Conservation (phyloP, 2,797 vertebrate species). For the Protosalanx chinensis region DNA sequence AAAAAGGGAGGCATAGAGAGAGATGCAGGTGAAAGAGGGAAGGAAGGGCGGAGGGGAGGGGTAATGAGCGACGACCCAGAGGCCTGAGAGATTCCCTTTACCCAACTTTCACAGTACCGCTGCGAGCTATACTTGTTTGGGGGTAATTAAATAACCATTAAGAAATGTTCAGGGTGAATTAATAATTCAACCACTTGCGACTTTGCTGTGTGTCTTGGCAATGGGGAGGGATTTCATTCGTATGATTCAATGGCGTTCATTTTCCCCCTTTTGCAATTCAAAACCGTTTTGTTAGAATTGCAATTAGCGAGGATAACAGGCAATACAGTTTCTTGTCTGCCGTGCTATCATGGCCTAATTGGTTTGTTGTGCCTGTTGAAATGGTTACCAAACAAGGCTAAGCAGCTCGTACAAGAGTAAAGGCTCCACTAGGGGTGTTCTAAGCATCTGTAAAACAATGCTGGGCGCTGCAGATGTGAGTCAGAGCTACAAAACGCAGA, state of each 20-base stretch:
- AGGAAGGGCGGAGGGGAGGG: neutral
- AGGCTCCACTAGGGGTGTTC: neutral
- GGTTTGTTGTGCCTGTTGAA: neutral
- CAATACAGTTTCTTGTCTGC: neutral
- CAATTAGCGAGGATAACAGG: neutral
- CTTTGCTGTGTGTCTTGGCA: neutral
- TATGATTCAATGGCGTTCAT: neutral
- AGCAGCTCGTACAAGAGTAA: neutral
- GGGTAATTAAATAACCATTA: slow-evolving; percentile 50
- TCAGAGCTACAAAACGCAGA: too few relatives aligned
- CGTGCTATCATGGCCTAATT: neutral
- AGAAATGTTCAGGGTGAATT: slow-evolving; percentile 33
- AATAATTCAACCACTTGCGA: slow-evolving; percentile 33
- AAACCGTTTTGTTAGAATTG: neutral
- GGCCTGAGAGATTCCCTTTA: slow-evolving; percentile 28
- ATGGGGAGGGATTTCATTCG: neutral
- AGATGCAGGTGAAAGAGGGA: neutral
- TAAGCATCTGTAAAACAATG: neutral
- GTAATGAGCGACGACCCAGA: neutral
- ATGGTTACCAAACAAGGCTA: neutral
- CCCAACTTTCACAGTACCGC: slow-evolving; percentile 38
- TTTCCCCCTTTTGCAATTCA: neutral
- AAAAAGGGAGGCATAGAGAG: neutral
- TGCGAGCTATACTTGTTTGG: slow-evolving; percentile 41
- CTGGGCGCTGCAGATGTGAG: too few relatives aligned